Percentiles rank a stretch among this genome's conserved stretches.
Conservation (phyloP, 1,140 invertebrate genomes). For the Atopsyche davidsoni region DNA sequence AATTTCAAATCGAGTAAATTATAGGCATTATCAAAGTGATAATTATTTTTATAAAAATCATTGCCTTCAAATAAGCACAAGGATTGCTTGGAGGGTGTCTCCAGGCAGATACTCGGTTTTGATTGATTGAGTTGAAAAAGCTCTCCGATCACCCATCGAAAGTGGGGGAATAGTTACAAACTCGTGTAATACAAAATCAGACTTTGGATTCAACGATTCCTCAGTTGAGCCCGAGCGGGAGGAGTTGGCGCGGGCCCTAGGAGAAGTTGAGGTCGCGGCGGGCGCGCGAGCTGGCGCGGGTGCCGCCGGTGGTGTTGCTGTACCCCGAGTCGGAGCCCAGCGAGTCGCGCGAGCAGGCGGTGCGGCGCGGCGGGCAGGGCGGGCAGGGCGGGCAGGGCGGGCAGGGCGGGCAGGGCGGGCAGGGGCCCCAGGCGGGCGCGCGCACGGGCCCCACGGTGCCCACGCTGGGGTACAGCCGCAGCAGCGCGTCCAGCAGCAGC, state of each 20-base stretch:
- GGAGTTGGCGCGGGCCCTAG: constrained; percentile 12
- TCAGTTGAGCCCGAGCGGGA: too few species aligned
- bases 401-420: constrained; percentile 38
- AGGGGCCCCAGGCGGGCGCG: constrained; percentile 24
- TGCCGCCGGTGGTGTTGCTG: constrained; percentile 53
- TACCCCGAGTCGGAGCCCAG: constrained; percentile 53
- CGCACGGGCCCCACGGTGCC: constrained; percentile 43
- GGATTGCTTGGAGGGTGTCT: too few species aligned
- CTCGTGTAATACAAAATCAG: too few species aligned
- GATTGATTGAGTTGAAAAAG: too few species aligned
- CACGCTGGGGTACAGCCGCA: constrained; percentile 55
- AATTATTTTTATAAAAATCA: too few species aligned
- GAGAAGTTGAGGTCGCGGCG: constrained; percentile 26
- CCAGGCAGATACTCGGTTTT: too few species aligned
- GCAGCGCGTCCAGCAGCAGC: constrained; percentile 48
- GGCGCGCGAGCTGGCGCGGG: constrained; percentile 41
- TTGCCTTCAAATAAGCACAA: too few species aligned
- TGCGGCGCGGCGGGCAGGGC: constrained; percentile 42
- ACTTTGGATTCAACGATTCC: too few species aligned
- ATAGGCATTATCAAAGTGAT: too few species aligned
- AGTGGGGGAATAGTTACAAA: too few species aligned
- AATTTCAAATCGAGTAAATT: too few species aligned
- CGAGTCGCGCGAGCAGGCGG: constrained; percentile 43
- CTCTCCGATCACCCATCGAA: too few species aligned
- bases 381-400: constrained; percentile 39